Evolutionary conservation across 2,113 vertebrate genomes (phyloP).

Genomic region (Nerophis ophidion): DNA sequence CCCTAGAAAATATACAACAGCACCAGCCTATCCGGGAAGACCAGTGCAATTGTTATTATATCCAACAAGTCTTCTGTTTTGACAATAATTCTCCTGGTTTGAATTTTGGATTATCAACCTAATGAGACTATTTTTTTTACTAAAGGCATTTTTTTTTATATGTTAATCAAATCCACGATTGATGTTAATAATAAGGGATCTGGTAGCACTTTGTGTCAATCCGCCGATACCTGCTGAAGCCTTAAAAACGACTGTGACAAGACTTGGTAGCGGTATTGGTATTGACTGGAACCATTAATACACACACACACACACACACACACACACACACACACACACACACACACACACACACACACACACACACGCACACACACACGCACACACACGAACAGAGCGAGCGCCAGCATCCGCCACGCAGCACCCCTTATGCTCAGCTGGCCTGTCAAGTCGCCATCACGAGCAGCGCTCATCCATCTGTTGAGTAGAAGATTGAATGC

Average conservation of each 20-base stretch:
- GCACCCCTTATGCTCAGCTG: conserved; percentile 44
- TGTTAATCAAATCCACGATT: neutral
- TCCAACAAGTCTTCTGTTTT: no score
- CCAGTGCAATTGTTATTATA: no score
- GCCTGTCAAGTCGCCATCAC: conserved; percentile 42
- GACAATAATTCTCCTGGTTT: no score
- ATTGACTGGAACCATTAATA: neutral
- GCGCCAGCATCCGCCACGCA: conserved; percentile 33
- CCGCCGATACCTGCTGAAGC: neutral
- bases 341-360: neutral
- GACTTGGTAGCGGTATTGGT: neutral
- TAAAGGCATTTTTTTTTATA: neutral
- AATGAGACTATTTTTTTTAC: neutral
- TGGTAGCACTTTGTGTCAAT: neutral
- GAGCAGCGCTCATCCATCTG: conserved; percentile 49
- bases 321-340: conserved; percentile 4
- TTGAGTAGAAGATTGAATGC: conserved; percentile 49
- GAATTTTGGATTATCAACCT: no score
- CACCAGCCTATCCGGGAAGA: no score
- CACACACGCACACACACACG: conserved; percentile 6
- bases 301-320: neutral
- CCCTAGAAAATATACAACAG: no score
- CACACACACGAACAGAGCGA: neutral
- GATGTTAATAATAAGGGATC: neutral
- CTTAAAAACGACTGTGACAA: neutral